These are phyloP conservation scores for Melanerpes formicivorus DNA, from an alignment of 2,113 vertebrate species.

Conservation along the genomic window DNA sequence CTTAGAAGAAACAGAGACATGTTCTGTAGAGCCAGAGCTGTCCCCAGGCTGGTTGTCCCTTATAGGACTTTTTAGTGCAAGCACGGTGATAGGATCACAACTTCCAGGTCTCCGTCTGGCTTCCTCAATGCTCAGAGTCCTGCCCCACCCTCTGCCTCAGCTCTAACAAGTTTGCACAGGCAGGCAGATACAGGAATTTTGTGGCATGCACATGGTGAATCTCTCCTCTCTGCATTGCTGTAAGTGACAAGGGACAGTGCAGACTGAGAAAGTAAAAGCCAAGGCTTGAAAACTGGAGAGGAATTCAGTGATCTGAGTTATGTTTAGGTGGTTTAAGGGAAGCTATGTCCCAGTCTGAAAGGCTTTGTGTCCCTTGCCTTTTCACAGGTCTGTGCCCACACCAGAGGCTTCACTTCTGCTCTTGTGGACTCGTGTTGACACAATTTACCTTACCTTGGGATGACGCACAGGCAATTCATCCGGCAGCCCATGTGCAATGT, in stretches of 20 bases:
- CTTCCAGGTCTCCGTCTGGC: neutral
- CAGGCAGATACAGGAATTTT: neutral
- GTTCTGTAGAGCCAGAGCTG: neutral
- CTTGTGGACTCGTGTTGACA: neutral
- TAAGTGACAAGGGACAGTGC: rapidly evolving
- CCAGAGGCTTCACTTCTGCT: neutral
- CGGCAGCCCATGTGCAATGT: neutral
- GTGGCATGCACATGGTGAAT: neutral
- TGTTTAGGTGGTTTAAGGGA: neutral
- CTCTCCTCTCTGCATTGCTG: neutral
- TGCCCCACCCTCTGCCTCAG: neutral
- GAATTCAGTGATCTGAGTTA: neutral
- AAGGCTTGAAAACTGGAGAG: neutral
- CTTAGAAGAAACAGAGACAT: neutral
- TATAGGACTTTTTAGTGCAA: neutral
- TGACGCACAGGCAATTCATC: neutral
- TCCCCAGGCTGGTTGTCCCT: neutral
- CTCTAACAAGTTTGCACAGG: neutral
- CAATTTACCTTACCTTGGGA: neutral
- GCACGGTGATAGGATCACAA: neutral
- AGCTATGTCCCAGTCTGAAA: neutral
- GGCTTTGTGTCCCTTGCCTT: neutral
- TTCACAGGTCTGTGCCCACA: neutral
- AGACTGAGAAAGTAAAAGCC: neutral
- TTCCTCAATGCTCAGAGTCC: neutral